Base-by-base conservation (phyloP, 1,140 invertebrate species). In the Drosophila parvula region DNA sequence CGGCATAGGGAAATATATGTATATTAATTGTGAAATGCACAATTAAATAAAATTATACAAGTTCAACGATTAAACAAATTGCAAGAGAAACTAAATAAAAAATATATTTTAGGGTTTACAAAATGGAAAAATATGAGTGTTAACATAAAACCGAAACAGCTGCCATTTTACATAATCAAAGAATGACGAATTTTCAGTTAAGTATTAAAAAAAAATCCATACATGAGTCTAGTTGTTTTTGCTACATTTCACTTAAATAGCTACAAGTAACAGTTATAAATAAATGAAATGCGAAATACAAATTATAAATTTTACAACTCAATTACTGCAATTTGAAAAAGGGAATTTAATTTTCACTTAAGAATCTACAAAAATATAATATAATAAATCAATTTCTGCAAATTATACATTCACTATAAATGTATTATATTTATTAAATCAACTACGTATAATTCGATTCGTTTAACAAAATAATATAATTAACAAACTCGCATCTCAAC, bases 181-280 rank as follows among this genome's bases (percentile, higher is more conserved):
- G 4, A 22, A 36, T 53, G 50, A 36, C 32, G 32, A 53, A 36
- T 53, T 36, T 53, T 53, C 50, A 53, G 50, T 53, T 53, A 53
- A 53, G 50, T 53, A 36, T 53, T 18, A 34, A 51, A 18, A 18
- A 34, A 5, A 34, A 8, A 51, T 5, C 1, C 30, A 50, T 8
- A 16, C 12, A 18, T 27, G 11, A 11, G 3, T 45, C 5, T 45
- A 8, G 3, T 27, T 18, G n/a, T 32, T 51, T 18, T 51, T 8
- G 12, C 7, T 53, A 53, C 7, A 51, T 8, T 34, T 34, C 11
- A 32, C 28, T 11, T 32, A 4, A 51, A 12, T 0, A 12, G 2
- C 6, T 16, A 34, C 28, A 12, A 32, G 32, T 18, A 3, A 12
- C 11, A 16, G 5, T 7, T 12, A 34, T 34, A 18, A 34, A 18